Conservation (phyloP, 2,888 invertebrate species). For the Unio pictorum region DNA sequence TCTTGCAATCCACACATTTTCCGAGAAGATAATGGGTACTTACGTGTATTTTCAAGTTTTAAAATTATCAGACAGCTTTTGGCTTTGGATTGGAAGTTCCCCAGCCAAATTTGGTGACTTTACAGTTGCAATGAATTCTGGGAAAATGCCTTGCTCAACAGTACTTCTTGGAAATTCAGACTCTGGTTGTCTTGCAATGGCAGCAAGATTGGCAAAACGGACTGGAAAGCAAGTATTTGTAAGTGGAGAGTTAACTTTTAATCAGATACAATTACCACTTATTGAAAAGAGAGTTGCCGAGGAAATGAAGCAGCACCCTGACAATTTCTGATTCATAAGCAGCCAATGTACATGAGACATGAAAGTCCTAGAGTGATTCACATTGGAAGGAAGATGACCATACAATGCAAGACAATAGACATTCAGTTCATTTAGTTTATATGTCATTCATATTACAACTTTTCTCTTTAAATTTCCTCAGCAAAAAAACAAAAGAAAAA, state of each 20-base stretch:
- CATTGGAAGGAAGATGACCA: no score
- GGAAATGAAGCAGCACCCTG: conserved; percentile 49
- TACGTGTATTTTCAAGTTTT: conserved; percentile 54
- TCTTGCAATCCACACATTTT: conserved; percentile 38
- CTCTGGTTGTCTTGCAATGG: conserved; percentile 43
- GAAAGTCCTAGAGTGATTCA: no score
- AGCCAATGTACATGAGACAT: no score
- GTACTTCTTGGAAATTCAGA: conserved; percentile 41
- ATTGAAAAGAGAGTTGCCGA: conserved; percentile 54
- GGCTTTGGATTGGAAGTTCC: conserved; percentile 56
- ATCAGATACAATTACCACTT: conserved; percentile 47
- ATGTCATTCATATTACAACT: no score
- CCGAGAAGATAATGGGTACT: conserved; percentile 43
- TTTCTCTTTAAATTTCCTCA: no score
- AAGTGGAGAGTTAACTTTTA: conserved; percentile 48
- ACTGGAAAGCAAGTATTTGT: conserved; percentile 62
- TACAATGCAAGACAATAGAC: no score
- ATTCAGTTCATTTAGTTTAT: no score
- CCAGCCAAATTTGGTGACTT: conserved; percentile 47
- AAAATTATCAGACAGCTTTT: conserved; percentile 53
- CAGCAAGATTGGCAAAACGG: conserved; percentile 53
- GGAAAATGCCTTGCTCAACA: conserved; percentile 40
- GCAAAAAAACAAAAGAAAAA: no score
- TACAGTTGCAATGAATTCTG: conserved; percentile 56
- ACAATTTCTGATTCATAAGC: conserved; percentile 32